A percentile compares a stretch with the other conserved stretches of the same genome.
Evolutionary conservation across 2,797 vertebrate genomes (phyloP).

Genomic region (Amazona ochrocephala): DNA sequence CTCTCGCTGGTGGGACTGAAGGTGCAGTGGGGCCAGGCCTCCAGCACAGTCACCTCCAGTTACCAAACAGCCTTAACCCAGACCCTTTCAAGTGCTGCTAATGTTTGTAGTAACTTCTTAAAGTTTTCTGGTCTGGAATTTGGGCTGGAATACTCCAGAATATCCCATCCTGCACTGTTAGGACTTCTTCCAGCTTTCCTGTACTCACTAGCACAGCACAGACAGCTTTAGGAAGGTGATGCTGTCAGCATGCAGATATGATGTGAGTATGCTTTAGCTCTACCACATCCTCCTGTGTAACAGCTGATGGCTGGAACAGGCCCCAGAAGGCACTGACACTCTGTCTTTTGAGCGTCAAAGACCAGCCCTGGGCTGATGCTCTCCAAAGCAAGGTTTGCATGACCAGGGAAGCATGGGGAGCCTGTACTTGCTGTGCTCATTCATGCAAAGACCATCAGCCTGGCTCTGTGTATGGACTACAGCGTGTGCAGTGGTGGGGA

Average conservation of each 20-base stretch:
- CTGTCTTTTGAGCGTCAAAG: not conserved
- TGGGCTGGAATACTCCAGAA: not conserved
- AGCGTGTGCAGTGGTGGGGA: accelerated
- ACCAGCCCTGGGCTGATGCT: not conserved
- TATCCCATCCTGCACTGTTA: not conserved
- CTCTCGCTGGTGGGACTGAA: not conserved
- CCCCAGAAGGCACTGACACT: not conserved
- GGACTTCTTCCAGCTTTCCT: not conserved
- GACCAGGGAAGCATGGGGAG: accelerated
- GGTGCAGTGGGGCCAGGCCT: not conserved
- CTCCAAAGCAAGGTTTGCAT: accelerated
- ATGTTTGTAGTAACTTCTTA: not conserved
- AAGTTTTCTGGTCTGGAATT: not conserved
- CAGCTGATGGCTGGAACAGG: not conserved
- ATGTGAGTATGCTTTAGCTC: not conserved
- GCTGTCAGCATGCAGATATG: accelerated
- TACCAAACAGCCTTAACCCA: not conserved
- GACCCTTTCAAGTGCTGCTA: not conserved
- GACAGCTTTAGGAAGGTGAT: not conserved
- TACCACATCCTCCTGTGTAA: not conserved
- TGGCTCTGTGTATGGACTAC: not conserved
- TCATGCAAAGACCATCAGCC: not conserved
- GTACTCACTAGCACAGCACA: not conserved
- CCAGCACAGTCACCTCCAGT: not conserved
- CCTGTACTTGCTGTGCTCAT: accelerated